A percentile compares a stretch with the other conserved stretches of the same genome.
These are phyloP conservation scores for Drosophila anomalipes DNA, from an alignment of 2,888 invertebrate species.

Conservation along the genomic window DNA sequence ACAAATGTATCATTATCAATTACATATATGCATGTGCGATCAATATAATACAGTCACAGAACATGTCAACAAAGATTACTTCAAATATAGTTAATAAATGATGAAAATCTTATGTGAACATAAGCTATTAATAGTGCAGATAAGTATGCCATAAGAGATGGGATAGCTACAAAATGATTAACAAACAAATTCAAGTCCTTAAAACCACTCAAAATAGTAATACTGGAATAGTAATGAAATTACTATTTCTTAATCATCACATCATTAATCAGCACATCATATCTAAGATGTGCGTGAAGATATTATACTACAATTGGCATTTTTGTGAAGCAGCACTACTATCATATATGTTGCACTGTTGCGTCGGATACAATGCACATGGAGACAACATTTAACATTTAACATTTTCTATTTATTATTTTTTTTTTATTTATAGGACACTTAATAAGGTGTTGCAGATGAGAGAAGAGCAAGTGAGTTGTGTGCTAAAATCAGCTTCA, in stretches of 20 bases:
- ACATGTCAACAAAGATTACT: neutral
- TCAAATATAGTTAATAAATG: neutral
- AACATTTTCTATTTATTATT: neutral
- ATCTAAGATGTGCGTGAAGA: neutral
- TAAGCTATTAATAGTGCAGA: neutral
- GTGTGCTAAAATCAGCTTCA: slow-evolving; percentile 17
- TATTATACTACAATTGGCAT: neutral
- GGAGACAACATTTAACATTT: neutral
- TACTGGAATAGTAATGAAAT: neutral
- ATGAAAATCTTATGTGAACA: neutral
- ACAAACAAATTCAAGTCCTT: neutral
- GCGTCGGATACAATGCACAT: neutral
- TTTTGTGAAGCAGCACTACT: neutral
- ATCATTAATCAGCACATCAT: too few relatives aligned
- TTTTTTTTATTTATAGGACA: neutral
- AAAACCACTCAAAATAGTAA: neutral
- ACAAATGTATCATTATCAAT: neutral
- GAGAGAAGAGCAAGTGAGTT: neutral
- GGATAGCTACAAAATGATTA: neutral
- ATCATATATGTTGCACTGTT: neutral
- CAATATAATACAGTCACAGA: neutral
- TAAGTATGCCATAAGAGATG: neutral
- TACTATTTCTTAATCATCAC: neutral
- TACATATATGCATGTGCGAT: neutral
- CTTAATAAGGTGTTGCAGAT: neutral